Base-by-base conservation (phyloP, 1,140 invertebrate genomes). In the Marisa cornuarietis region DNA sequence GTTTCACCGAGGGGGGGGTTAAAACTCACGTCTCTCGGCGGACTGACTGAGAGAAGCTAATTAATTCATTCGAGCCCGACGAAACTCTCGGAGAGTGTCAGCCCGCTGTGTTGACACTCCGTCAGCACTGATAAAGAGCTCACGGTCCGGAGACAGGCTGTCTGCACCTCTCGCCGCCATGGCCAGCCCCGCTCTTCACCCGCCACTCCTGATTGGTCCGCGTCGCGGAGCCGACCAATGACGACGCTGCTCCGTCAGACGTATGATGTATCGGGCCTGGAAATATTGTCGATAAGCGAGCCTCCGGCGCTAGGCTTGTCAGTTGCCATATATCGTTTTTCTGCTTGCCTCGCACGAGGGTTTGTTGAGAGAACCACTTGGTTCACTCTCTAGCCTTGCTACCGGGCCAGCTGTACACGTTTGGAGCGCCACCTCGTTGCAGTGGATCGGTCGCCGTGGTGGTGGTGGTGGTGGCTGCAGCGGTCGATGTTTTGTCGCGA, bases 81-180 rank as follows among this genome's bases (percentile, higher is more conserved):
- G 42, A n/a, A n/a, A 58, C 14, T 8, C 54, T 75, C 52, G 52
- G 22, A 22, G 73, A 58, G 49, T 75, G 73, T 58, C 73, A 75
- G 52, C 73, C 26, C 18, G 49, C 24, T 54, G 24, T 75, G 73
- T 75, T 75, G 73, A 54, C 73, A 75, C 54, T 54, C 63, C 52
- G 66, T 78, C 49, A 66, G 58, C 52, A 49, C 31, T 66, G 68
- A 78, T 66, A 78, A 75, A 75, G 54, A 58, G 61, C 65, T 78
- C 65, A 66, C 14, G 22, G 20, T 65, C 18, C 20, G 77, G 49
- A 71, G 61, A 78, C 52, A 49, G n/a, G 8, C n/a, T 49, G 68
- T 71, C 65, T 77, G 68, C 42, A 22, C 24, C 77, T 24, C 26
- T 51, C 31, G 61, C 26, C 66, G 51, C 54, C 22, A 24, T 31